These are phyloP conservation scores for Coilia nasus DNA, from an alignment of 2,797 vertebrate genomes.

Conservation along the genomic window DNA sequence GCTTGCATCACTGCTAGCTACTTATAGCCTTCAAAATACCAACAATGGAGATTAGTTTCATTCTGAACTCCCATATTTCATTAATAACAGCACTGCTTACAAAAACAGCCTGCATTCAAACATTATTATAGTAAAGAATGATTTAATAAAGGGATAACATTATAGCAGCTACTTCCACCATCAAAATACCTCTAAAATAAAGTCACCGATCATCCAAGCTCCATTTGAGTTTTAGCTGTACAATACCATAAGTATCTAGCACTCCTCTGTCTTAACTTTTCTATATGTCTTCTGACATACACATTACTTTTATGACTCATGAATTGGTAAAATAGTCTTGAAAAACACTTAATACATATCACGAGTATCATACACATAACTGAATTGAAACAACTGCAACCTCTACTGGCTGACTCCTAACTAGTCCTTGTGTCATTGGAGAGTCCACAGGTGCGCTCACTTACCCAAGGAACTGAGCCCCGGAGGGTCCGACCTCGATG, in stretches of 20 bases:
- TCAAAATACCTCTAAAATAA: neutral
- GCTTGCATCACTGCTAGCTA: neutral
- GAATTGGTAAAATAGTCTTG: neutral
- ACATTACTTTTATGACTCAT: neutral
- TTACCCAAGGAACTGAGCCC: constrained; percentile 99
- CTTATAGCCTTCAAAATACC: neutral
- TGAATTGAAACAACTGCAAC: too few species aligned
- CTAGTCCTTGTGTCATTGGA: neutral
- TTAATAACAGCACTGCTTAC: neutral
- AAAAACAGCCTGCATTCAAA: neutral
- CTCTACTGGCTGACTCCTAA: neutral
- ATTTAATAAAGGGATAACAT: neutral
- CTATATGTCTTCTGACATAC: neutral
- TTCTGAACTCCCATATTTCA: neutral
- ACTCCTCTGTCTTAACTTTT: neutral
- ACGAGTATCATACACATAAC: neutral
- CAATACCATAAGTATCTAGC: neutral
- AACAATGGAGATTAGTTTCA: neutral
- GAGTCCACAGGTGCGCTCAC: constrained; percentile 48
- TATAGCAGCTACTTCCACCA: neutral
- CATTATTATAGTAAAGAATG: neutral
- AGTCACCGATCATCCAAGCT: neutral
- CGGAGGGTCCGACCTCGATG: constrained; percentile 95
- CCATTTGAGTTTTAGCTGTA: neutral
- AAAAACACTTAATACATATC: neutral